These are phyloP conservation scores for Cosmia trapezina DNA, from an alignment of 2,888 invertebrate species.

Conservation along the genomic window DNA sequence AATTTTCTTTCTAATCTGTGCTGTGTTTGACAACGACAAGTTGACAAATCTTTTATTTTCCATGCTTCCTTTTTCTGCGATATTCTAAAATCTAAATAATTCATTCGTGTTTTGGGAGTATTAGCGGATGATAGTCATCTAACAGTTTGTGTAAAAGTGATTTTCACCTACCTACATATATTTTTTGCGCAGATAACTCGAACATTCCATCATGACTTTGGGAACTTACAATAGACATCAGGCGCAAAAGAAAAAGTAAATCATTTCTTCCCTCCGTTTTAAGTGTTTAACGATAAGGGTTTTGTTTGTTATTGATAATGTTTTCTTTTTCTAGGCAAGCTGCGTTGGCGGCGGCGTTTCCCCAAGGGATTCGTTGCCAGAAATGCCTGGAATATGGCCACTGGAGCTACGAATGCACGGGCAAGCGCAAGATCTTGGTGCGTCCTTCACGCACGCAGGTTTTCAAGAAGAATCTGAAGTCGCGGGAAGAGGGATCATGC, in stretches of 20 bases:
- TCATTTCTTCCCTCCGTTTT: slow-evolving; percentile 43
- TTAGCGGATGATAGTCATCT: slow-evolving; percentile 45
- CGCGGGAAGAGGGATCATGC: slow-evolving; percentile 81
- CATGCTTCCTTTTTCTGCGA: slow-evolving; percentile 65
- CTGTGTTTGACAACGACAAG: slow-evolving; percentile 66
- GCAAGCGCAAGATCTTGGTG: slow-evolving; percentile 96
- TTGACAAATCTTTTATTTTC: slow-evolving; percentile 67
- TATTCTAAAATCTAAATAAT: slow-evolving; percentile 50
- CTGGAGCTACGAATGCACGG: slow-evolving; percentile 98
- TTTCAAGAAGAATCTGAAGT: slow-evolving; percentile 92
- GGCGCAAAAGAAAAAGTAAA: slow-evolving; percentile 85
- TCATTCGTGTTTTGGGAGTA: slow-evolving; percentile 70
- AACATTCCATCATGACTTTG: slow-evolving; percentile 80
- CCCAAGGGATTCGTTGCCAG: slow-evolving; percentile 96
- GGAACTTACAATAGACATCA: slow-evolving; percentile 88
- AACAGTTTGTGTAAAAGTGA: slow-evolving; percentile 32
- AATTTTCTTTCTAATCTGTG: slow-evolving; percentile 47
- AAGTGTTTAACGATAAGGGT: slow-evolving; percentile 9
- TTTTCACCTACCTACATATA: slow-evolving; percentile 61
- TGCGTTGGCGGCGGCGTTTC: slow-evolving; percentile 92
- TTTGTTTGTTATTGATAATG: slow-evolving; percentile 45
- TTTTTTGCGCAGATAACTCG: slow-evolving; percentile 34
- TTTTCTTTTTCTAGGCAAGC: slow-evolving; percentile 83
- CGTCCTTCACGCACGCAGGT: slow-evolving; percentile 95
- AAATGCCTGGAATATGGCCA: slow-evolving; percentile 98